Evolutionary conservation across 1,140 invertebrate species (phyloP).

Genomic region (Doryteuthis pealeii): DNA sequence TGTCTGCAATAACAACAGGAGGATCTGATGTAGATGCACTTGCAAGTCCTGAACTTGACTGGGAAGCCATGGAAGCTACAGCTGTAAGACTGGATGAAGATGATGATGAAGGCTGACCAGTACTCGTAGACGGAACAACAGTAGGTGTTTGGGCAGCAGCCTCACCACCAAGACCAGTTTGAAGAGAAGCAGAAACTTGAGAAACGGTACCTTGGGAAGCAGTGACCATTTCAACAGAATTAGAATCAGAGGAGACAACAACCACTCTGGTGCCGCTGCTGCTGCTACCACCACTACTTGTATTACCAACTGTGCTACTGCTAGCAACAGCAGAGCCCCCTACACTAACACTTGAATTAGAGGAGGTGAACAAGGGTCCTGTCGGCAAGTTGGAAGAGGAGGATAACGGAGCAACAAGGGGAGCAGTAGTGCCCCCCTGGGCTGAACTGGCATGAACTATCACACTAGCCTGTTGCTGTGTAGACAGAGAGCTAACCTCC

Average conservation of each 20-base stretch:
- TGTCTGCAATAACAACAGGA: conserved; percentile 5
- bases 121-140: too few species aligned
- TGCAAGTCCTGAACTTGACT: not conserved
- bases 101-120: too few species aligned
- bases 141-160: too few species aligned
- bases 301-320: not conserved
- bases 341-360: conserved; percentile 4
- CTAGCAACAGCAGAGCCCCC: conserved; percentile 9
- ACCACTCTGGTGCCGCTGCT: not conserved
- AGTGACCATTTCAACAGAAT: not conserved
- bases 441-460: conserved; percentile 49
- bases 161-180: not conserved
- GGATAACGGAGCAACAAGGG: conserved; percentile 16
- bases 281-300: not conserved
- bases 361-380: conserved; percentile 10
- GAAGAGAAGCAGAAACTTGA: not conserved
- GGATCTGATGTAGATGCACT: not conserved
- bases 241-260: not conserved
- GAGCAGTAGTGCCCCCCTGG: not conserved
- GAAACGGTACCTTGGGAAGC: not conserved
- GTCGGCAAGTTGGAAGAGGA: conserved; percentile 17
- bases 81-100: not conserved
- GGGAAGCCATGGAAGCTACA: not conserved
- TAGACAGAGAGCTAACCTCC: not conserved
- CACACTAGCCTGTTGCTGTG: conserved; percentile 44